Base-by-base conservation (phyloP, 2,888 invertebrate species). In the Homarus gammarus region DNA sequence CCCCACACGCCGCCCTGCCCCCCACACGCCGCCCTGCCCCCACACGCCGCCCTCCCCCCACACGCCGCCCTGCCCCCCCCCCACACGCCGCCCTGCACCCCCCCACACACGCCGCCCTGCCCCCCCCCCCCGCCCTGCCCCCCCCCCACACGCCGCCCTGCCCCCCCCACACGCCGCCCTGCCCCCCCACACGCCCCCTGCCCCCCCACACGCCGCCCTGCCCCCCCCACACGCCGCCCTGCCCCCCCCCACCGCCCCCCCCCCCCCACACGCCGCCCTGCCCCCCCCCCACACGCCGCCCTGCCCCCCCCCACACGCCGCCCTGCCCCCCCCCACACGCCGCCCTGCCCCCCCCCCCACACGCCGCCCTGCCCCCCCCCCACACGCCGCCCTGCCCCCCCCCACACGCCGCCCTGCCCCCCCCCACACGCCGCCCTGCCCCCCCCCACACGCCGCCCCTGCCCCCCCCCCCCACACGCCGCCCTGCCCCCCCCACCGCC, bases 61-160 rank as follows among this genome's bases (percentile, higher is more conserved):
- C 72, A 5, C n/a, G 31, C 8, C 5, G 8, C 33, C 31, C 18
- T 33, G 10, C 33, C 36, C 18, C 8, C 33, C 31, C 10, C 33
- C n/a, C n/a, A 18, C 36, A 3, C 72, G 31, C 18, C 36, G 8
- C 33, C 36, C 72, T 72, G 33, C 1, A 72, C 36, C 72, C 72
- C 70, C 27, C n/a, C n/a, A n/a, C n/a, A n/a, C n/a, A n/a, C n/a
- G n/a, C n/a, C 22, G 15, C 56, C 22, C 22, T 22, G 56, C 56
- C 15, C 56, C 56, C 15, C 22, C 22, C 56, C 15, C 56, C 22
- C 38, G 31, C 36, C 31, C 73, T 31, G 73, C 18, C 2, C 33
- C n/a, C 79, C 51, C 31, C 61, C 51, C 61, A 27, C 79, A 33
- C 36, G 8, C 38, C 51, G 79, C 51, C 33, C 79, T n/a, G 27